phyloP scores from a whole-genome alignment of 2,888 invertebrate genomes.

The Deilephila elpenor region DNA sequence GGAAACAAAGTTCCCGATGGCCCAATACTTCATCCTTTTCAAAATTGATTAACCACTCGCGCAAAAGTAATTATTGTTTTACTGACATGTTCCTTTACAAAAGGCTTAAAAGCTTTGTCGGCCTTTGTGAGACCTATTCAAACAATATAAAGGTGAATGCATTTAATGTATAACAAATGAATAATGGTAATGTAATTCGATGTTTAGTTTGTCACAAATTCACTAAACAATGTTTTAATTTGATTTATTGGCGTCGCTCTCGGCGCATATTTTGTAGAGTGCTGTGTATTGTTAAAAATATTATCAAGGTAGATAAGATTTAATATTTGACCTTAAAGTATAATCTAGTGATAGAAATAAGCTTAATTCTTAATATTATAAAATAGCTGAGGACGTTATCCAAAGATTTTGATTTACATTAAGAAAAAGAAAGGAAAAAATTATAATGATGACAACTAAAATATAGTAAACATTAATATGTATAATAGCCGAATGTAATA shows the following conservation, averaged over 20 bases:
- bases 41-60: background rate
- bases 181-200: constrained; percentile 19
- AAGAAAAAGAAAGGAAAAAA: too few relatives aligned
- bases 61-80: constrained; percentile 26
- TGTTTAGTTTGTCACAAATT: constrained; percentile 23
- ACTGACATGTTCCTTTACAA: constrained; percentile 26
- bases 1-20: background rate
- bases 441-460: too few relatives aligned
- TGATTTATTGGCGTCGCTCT: background rate
- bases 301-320: too few relatives aligned
- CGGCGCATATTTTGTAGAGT: too few relatives aligned
- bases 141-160: constrained; percentile 25
- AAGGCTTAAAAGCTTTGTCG: constrained; percentile 27
- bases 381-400: too few relatives aligned
- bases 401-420: too few relatives aligned
- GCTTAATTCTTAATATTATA: too few relatives aligned
- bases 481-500: too few relatives aligned
- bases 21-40: background rate
- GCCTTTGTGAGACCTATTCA: constrained; percentile 26
- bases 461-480: too few relatives aligned
- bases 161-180: constrained; percentile 16
- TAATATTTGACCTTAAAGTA: too few relatives aligned
- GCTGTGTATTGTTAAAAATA: too few relatives aligned
- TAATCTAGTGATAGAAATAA: too few relatives aligned
- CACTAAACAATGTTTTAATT: constrained; percentile 15